Base-by-base conservation (phyloP, 2,113 vertebrate species). In the Albula glossodonta region DNA sequence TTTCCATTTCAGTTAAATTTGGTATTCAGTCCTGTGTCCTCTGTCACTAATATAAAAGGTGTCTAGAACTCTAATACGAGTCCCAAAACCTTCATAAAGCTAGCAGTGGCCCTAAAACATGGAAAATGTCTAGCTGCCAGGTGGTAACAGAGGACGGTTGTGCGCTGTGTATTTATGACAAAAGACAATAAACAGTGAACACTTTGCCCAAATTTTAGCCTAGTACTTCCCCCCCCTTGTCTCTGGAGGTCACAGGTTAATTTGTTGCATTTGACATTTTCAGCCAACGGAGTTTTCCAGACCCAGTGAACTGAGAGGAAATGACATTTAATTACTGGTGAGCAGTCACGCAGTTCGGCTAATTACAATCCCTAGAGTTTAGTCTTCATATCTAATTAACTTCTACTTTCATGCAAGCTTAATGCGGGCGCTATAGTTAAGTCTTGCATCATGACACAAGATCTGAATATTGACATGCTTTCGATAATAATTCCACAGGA, bases 261-360 rank as follows among this genome's bases (percentile, higher is more conserved):
- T 95, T 89, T 91, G 91, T 86, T 86, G 87, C 63, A 92, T 92
- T 92, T 74, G 52, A 92, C 91, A 95, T 95, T 96, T 96, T 92
- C 93, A 92, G 91, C 90, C 63, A 56, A 91, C 81, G n/a, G 70
- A 74, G 81, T 93, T 93, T 95, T 96, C 95, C 94, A 92, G 93
- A 90, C 93, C 94, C 93, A 92, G 91, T 95, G 96, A 95, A 95
- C 94, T 96, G 94, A 96, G 94, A 91, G 93, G 93, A 95, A 96
- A 96, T 97, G 95, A 96, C 96, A 97, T 97, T 97, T 97, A 96
- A 96, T 97, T 97, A 96, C 96, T 97, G 96, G 96, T 95, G 94
- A 96, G 96, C 94, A 97, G 95, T 95, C 96, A 95, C 95, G 95
- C 95, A 93, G 92, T 95, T 96, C 92, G 89, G 95, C 95, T 97